phyloP scores from a whole-genome alignment of 2,113 vertebrate genomes.

The Oreochromis tanganicae region DNA sequence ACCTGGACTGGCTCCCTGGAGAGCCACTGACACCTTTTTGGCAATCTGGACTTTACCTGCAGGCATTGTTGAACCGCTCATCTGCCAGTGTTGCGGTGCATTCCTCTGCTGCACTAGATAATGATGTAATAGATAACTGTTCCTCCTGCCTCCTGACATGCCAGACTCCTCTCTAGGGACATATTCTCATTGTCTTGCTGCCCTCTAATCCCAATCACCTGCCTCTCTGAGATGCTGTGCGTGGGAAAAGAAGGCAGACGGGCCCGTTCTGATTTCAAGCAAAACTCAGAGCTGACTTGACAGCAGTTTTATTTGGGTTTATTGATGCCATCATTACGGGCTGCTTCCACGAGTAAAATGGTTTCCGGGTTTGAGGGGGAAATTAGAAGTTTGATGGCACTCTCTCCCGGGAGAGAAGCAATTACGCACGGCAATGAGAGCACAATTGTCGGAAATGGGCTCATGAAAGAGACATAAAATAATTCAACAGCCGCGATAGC shows the following conservation, averaged over 20 bases:
- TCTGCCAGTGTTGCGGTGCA: neutral
- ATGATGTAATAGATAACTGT: constrained; percentile 41
- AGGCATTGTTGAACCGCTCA: constrained; percentile 2
- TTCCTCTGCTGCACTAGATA: constrained; percentile 22
- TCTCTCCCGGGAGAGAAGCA: constrained; percentile 59
- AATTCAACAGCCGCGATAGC: constrained; percentile 8
- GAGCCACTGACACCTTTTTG: constrained; percentile 51
- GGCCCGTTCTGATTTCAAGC: neutral
- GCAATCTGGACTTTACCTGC: constrained; percentile 54
- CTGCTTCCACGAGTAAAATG: constrained; percentile 43
- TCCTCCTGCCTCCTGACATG: constrained; percentile 17
- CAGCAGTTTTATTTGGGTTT: constrained; percentile 19
- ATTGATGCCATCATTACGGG: constrained; percentile 53
- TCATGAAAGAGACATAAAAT: constrained; percentile 39
- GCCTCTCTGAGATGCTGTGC: neutral
- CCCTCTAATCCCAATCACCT: constrained; percentile 37
- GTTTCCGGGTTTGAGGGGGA: constrained; percentile 55
- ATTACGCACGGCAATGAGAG: constrained; percentile 56
- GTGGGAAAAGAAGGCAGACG: neutral
- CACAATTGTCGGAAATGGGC: constrained; percentile 53
- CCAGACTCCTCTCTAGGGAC: constrained; percentile 16
- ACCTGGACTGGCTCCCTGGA: constrained; percentile 32
- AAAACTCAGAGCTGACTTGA: neutral
- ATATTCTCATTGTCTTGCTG: constrained; percentile 29
- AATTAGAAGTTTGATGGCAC: constrained; percentile 66